Conservation (phyloP, 2,113 vertebrate species). For the Heteronetta atricapilla region DNA sequence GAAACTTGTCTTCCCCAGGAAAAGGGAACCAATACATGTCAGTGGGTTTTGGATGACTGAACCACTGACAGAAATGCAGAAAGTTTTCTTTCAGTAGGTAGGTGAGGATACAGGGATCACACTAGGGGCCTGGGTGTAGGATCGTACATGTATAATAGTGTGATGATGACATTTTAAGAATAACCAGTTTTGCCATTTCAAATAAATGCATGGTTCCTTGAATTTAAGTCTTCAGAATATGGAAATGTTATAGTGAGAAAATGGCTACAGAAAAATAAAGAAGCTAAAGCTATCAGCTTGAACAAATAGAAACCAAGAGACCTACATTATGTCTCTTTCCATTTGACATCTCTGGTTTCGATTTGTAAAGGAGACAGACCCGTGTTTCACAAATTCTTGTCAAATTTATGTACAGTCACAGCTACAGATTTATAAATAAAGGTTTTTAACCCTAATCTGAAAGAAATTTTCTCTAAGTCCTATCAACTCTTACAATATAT, state of each 20-base stretch:
- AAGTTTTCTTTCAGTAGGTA: background rate
- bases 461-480: background rate
- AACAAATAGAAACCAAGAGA: background rate
- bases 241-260: fast-evolving
- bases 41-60: background rate
- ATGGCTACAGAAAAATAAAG: background rate
- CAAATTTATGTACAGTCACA: background rate
- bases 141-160: background rate
- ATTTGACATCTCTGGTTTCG: background rate
- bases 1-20: background rate
- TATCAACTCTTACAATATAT: background rate
- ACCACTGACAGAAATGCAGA: background rate
- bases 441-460: background rate
- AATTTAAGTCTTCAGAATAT: background rate
- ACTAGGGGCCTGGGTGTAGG: background rate
- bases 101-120: background rate
- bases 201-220: background rate
- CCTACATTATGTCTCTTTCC: background rate
- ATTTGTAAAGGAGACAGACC: background rate
- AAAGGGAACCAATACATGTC: background rate
- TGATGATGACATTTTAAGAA: background rate
- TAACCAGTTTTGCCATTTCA: background rate
- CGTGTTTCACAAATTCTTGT: background rate
- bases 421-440: background rate
- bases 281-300: background rate